Base-by-base conservation (phyloP, 2,888 invertebrate genomes). In the Cataglyphis livida region DNA sequence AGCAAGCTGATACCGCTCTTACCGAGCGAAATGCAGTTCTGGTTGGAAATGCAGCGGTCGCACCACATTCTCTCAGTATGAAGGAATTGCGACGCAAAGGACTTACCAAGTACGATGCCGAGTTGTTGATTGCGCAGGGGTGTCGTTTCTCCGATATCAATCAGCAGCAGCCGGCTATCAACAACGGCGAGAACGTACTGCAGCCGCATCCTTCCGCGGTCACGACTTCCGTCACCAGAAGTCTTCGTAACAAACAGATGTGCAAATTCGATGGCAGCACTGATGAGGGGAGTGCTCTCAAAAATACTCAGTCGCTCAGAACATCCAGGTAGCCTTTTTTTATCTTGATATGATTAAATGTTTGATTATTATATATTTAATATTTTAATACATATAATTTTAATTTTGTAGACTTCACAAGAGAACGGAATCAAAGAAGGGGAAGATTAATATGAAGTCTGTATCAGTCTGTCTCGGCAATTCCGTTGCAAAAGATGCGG, bases 41-140 rank as follows among this genome's bases (percentile, higher is more conserved):
- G 25, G 93, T 92, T 51, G 93, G 91, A n/a, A 93, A 93, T 76
- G 89, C 89, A 18, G 93, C 93, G 87, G 95, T 97, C 44, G 96
- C 97, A 73, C 97, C 97, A n/a, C 94, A 94, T 48, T 94, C 94
- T 21, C 95, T 98, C 68, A 98, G 97, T 92, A 97, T 98, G 96
- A 97, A 97, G 92, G 98, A 98, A 95, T 95, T 98, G 94, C 96
- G 97, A 84, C 97, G 97, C 90, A 98, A 98, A 94, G 98, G 98
- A 48, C 96, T 98, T 92, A 98, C 98, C 18, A 98, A 98, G 93
- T 98, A 98, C 95, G 98, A 98, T 95, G 98, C 98, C 10, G 98
- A 98, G 94, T 95, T 98, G 93, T 95, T 98, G 88, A 97, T 98
- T 94, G 98, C 98, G 57, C 97, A 97, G 93, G 97, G 97, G 48